Evolutionary conservation across 2,113 vertebrate genomes (phyloP).

Genomic region (cattle (Bos taurus)): DNA sequence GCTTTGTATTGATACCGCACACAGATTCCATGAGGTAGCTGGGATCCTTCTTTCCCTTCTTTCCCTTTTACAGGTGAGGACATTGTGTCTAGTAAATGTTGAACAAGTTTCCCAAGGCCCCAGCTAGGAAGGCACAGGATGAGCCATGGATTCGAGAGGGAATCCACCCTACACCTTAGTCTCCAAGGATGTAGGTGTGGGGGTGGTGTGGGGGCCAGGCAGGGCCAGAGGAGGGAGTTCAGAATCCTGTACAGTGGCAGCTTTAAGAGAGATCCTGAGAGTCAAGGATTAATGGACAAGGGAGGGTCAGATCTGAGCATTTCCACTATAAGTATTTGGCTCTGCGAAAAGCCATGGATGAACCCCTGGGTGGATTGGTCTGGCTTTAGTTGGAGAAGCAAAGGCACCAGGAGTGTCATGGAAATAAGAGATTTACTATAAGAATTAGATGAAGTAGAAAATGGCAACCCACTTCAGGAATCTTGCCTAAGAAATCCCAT

Average conservation of each 20-base stretch:
- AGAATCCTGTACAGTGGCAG: background rate
- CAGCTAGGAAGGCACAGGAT: background rate
- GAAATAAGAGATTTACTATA: background rate
- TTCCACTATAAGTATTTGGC: background rate
- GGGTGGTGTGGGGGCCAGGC: accelerated
- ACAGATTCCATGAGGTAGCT: background rate
- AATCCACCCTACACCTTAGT: background rate
- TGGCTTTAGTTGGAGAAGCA: background rate
- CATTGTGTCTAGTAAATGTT: background rate
- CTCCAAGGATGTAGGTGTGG: background rate
- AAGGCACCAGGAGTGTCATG: background rate
- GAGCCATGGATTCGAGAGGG: background rate
- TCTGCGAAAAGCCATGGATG: background rate
- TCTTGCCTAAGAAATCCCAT: background rate
- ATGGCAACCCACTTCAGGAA: background rate
- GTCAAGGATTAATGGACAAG: background rate
- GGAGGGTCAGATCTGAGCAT: background rate
- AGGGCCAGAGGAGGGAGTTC: background rate
- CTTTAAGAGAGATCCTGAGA: background rate
- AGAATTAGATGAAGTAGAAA: background rate
- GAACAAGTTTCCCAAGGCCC: background rate
- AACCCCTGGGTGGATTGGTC: background rate
- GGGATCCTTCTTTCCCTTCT: too few relatives aligned
- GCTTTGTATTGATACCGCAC: background rate
- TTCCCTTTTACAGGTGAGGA: background rate